Evolutionary conservation across 2,113 vertebrate species (phyloP).

Genomic region (Lepus europaeus): DNA sequence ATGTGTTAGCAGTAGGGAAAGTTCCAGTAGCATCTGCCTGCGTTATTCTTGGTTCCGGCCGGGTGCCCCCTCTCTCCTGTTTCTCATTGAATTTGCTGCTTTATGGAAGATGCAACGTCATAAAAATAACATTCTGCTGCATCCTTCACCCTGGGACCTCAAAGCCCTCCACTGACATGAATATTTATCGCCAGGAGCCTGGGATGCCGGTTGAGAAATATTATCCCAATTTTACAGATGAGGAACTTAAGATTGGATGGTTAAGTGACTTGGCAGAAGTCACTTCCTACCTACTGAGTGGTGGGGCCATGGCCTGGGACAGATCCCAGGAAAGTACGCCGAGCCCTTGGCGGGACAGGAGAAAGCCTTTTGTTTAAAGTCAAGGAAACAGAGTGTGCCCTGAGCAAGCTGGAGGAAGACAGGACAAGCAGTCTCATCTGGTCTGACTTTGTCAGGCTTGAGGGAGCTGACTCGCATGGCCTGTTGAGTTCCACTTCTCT

Average conservation of each 20-base stretch:
- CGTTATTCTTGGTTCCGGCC: conserved; percentile 78
- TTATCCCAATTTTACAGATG: conserved; percentile 85
- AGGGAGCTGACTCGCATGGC: neutral
- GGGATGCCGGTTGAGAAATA: conserved; percentile 81
- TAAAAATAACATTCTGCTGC: conserved; percentile 82
- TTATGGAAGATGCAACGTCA: conserved; percentile 83
- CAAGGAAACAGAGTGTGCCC: neutral
- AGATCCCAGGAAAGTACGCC: conserved; percentile 60
- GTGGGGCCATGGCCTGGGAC: conserved; percentile 69
- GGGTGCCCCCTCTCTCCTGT: conserved; percentile 81
- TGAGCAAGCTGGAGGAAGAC: neutral
- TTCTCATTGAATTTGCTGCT: conserved; percentile 84
- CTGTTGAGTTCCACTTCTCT: conserved; percentile 15
- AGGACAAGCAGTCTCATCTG: neutral
- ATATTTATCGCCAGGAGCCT: conserved; percentile 81
- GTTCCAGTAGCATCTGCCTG: conserved; percentile 69
- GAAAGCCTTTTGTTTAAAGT: conserved; percentile 64
- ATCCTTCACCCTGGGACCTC: conserved; percentile 83
- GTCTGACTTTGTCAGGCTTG: conserved; percentile 47
- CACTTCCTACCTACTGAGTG: conserved; percentile 67
- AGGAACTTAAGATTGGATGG: conserved; percentile 81
- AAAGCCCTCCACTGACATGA: conserved; percentile 81
- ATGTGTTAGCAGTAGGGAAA: conserved; percentile 67
- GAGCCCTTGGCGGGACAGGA: conserved; percentile 61
- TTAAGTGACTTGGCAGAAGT: conserved; percentile 83